phyloP scores from a whole-genome alignment of 2,888 invertebrate genomes.

The Drosophila picticornis region DNA sequence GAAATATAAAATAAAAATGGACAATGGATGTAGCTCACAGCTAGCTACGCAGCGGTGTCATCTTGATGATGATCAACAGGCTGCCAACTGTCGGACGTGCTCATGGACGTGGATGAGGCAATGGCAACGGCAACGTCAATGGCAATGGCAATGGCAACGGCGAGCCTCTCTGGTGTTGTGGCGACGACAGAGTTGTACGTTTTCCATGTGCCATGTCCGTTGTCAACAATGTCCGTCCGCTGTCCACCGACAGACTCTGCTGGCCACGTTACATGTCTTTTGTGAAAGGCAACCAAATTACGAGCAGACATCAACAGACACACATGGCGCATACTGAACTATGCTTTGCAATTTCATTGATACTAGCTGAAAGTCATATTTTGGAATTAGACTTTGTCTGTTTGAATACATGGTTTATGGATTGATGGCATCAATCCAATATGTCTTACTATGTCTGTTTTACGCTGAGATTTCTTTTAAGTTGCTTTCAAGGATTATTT shows the following conservation, averaged over 20 bases:
- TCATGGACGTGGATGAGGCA: constrained; percentile 4
- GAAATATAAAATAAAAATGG: constrained; percentile 17
- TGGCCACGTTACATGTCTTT: constrained; percentile 73
- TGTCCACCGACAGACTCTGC: constrained; percentile 6
- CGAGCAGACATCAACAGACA: constrained; percentile 56
- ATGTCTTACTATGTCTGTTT: background rate
- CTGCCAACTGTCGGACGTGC: constrained; percentile 56
- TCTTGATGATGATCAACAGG: constrained; percentile 74
- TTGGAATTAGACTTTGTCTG: background rate
- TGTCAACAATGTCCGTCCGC: constrained; percentile 69
- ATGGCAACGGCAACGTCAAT: background rate
- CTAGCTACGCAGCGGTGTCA: constrained; percentile 26
- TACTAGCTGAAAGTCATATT: constrained; percentile 27
- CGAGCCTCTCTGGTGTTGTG: constrained; percentile 24
- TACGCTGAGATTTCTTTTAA: background rate
- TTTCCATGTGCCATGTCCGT: constrained; percentile 75
- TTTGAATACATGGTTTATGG: background rate
- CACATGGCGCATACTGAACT: constrained; percentile 9
- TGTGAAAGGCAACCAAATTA: constrained; percentile 81
- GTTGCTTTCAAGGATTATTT: background rate
- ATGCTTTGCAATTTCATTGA: constrained; percentile 10
- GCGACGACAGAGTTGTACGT: constrained; percentile 41
- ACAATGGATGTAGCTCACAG: constrained; percentile 58
- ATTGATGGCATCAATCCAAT: background rate
- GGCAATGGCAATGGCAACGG: background rate